Percentiles rank a stretch among this genome's conserved stretches.
These are phyloP conservation scores for Drosophila paracracens DNA, from an alignment of 2,888 invertebrate genomes.

Conservation along the genomic window DNA sequence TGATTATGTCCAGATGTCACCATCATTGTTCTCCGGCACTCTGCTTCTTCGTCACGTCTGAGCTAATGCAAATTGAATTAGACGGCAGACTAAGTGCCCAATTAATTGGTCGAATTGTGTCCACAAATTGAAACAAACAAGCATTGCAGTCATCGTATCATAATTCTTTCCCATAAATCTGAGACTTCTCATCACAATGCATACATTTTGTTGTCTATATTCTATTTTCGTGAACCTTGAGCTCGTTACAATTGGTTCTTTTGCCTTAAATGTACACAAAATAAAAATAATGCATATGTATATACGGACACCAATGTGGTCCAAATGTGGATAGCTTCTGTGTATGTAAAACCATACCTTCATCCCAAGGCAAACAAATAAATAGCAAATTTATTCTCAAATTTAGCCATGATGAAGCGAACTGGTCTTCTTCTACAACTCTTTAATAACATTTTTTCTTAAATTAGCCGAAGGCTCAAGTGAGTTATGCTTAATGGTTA, in stretches of 20 bases:
- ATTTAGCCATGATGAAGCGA: constrained; percentile 1
- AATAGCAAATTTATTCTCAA: constrained; percentile 23
- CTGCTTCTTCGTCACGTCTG: background rate
- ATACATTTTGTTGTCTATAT: constrained; percentile 7
- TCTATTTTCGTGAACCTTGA: constrained; percentile 3
- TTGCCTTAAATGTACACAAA: constrained; percentile 28
- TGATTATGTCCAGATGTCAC: background rate
- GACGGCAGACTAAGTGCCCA: constrained; percentile 21
- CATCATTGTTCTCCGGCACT: background rate
- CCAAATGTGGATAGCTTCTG: background rate
- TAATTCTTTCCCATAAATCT: constrained; percentile 14
- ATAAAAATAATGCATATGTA: background rate
- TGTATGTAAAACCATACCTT: background rate
- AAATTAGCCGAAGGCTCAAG: background rate
- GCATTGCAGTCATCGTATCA: constrained; percentile 21
- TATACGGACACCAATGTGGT: background rate
- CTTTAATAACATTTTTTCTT: background rate
- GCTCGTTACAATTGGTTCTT: constrained; percentile 5
- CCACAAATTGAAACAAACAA: constrained; percentile 28
- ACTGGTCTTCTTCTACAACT: background rate
- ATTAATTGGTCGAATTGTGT: constrained; percentile 43
- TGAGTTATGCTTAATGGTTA: background rate
- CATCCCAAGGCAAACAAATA: constrained; percentile 3
- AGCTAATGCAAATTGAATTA: constrained; percentile 25
- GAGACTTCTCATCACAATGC: background rate